Percentiles rank a stretch among this genome's conserved stretches.
Conservation (phyloP, 1,140 invertebrate genomes). For the Onthophagus taurus region DNA sequence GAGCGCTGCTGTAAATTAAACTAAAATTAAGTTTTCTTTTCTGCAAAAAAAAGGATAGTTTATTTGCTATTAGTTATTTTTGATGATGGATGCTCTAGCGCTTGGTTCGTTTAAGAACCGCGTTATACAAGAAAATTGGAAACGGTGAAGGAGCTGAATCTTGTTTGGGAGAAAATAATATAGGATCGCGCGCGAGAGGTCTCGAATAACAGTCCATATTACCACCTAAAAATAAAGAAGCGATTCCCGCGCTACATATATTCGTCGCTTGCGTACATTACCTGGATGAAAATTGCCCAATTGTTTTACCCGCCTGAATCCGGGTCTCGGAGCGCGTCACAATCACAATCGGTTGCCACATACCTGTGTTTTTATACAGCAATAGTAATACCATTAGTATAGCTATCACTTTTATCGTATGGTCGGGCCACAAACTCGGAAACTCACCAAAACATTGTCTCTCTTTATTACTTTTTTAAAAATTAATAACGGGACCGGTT, state of each 20-base stretch:
- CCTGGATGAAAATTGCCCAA: constrained; percentile 30
- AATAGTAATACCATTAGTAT: constrained; percentile 35
- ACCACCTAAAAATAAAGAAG: constrained; percentile 34
- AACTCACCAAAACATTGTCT: constrained; percentile 21
- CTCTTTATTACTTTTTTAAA: too few relatives aligned
- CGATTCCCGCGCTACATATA: constrained; percentile 17
- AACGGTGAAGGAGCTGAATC: too few relatives aligned
- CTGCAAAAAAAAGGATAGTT: too few relatives aligned
- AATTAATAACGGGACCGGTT: too few relatives aligned
- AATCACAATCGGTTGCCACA: constrained; percentile 30
- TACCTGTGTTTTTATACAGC: constrained; percentile 36
- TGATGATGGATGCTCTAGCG: too few relatives aligned
- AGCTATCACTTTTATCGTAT: constrained; percentile 19
- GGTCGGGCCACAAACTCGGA: constrained; percentile 23
- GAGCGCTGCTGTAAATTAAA: too few relatives aligned
- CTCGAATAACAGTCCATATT: too few relatives aligned
- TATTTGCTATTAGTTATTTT: too few relatives aligned
- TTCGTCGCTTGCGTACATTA: constrained; percentile 34
- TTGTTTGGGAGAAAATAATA: too few relatives aligned
- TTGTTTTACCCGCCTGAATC: constrained; percentile 26
- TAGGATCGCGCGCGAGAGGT: constrained; percentile 28
- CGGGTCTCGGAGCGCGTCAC: constrained; percentile 21
- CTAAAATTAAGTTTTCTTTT: too few relatives aligned
- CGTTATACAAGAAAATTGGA: too few relatives aligned
- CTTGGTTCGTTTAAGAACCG: too few relatives aligned